A percentile compares a stretch with the other conserved stretches of the same genome.
These are phyloP conservation scores for Melieria crassipennis DNA, from an alignment of 2,888 invertebrate genomes.

Conservation along the genomic window DNA sequence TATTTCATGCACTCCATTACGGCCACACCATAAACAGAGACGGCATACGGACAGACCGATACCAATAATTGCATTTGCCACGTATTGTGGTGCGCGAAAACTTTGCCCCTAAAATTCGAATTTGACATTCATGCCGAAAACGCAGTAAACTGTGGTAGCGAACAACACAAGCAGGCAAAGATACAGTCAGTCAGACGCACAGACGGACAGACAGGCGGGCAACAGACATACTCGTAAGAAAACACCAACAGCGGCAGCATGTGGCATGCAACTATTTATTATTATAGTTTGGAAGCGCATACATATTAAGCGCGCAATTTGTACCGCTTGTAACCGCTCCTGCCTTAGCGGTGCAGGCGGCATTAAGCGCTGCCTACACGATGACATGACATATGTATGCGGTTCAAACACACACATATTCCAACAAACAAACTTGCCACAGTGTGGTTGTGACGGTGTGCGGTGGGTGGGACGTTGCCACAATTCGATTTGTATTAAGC, in stretches of 20 bases:
- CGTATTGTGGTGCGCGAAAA: conserved; percentile 13
- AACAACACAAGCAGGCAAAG: background rate
- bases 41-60: too few species aligned
- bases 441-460: background rate
- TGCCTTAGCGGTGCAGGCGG: background rate
- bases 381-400: conserved; percentile 30
- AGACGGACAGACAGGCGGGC: background rate
- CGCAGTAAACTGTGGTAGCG: conserved; percentile 9
- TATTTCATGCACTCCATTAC: too few species aligned
- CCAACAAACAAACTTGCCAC: background rate
- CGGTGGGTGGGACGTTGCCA: conserved; percentile 12
- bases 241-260: conserved; percentile 20
- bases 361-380: background rate
- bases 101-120: conserved; percentile 10
- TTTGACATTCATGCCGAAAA: conserved; percentile 13
- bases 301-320: conserved; percentile 29
- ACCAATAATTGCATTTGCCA: conserved; percentile 15
- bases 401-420: conserved; percentile 18
- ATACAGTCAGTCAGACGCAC: background rate
- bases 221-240: conserved; percentile 14
- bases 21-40: too few species aligned
- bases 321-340: background rate
- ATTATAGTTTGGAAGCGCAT: conserved; percentile 24
- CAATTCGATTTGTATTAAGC: conserved; percentile 33
- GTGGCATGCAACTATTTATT: conserved; percentile 29